Evolutionary conservation across 2,888 invertebrate species (phyloP), one percentile per base, ranked within the genome.

Genomic region (Thereva nobilitata): DNA sequence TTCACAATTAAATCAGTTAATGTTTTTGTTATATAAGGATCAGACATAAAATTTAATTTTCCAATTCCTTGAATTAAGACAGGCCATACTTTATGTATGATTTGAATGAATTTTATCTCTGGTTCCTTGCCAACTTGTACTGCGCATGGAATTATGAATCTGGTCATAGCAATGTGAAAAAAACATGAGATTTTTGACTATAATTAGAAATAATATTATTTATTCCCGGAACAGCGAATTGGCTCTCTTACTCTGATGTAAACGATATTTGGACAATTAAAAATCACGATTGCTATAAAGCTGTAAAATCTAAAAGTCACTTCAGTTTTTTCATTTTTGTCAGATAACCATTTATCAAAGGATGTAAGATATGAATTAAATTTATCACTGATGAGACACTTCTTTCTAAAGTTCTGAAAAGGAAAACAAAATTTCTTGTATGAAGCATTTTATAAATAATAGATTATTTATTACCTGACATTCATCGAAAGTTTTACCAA

Each of bases 61-160:
- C 82, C 81, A 23, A 86, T 79, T 1, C 85, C 85, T 70, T 82
- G 80, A 45, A 86, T 76, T 68, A 84, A 81, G 34, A 84, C 77
- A 34, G 84, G 82, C 79, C 85, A 84, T 9, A 84, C 82, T 73
- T 81, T 81, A 70, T 82, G 82, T 10, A 86, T 75, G 1, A 84
- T 77, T 70, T 79, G 80, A 1, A 83, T 73, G 5, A 83, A 72
- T 64, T 79, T 80, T 0, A 76, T 74, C 67, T 83, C 81, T 0
- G 80, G 79, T 0, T 76, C 72, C 67, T 80, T 80, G 0, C 84
- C 85, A 66, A 82, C 80, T 71, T 84, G 77, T 66, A 85, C 74
- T 50, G 81, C 78, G 0, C 79, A 78, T 9, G 85, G 83, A 41
- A 86, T 74, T n/a, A 86, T 75, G 59, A 85, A 79, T 0, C 81